Base-by-base conservation (phyloP, 2,888 invertebrate genomes). In the Leptinotarsa rubiginosa region DNA sequence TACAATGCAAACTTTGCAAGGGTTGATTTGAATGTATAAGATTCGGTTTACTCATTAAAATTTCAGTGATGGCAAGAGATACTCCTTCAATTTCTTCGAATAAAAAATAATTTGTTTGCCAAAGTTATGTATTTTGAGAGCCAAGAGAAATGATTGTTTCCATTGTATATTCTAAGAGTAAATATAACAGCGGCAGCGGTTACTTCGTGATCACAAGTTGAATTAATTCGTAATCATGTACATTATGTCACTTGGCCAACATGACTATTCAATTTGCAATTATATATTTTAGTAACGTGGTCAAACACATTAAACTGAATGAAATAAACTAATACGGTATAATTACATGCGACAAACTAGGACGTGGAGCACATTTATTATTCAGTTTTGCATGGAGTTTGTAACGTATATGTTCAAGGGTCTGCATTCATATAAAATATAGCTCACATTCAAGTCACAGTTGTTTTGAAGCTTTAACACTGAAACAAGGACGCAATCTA, bases 301-400 rank as follows among this genome's bases (percentile, higher is more conserved):
- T 62, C 62, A 41, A 62, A 41, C 62, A 62, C 62, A 62, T 62
- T 25, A 25, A 62, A 62, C 31, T 41, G 31, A 25, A 41, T 62
- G 16, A n/a, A 62, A 62, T 62, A 41, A 62, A 62, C 62, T 62
- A 62, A 62, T 62, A 62, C 62, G 62, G 25, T 62, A 31, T 62
- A 62, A 62, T 62, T 62, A 62, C 62, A 62, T 62, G 62, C 62
- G 62, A 62, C 62, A 41, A 62, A 62, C 62, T 41, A 31, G 62
- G 41, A 62, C 41, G 18, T 62, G 12, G 25, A n/a, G 31, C 62
- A 31, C 31, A 62, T 62, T 62, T 18, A 62, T 62, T 41, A 62
- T 62, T 62, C 62, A 62, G 41, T 62, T 62, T 16, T 62, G 62
- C 62, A 62, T 62, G 62, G 18, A 62, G 25, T 62, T 62, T 41